phyloP scores from a whole-genome alignment of 2,888 invertebrate genomes.

The Pterobdella sp. region DNA sequence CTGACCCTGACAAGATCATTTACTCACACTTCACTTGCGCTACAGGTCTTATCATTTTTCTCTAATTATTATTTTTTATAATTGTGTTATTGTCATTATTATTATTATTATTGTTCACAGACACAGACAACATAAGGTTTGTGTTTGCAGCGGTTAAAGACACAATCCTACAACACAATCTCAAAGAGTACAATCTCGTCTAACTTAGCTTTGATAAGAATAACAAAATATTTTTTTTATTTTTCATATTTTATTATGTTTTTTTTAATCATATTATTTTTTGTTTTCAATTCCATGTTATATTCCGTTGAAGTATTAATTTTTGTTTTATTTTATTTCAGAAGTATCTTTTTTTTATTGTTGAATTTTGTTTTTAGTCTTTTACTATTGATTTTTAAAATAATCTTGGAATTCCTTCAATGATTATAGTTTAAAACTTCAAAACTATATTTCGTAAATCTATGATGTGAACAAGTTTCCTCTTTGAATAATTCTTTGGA shows the following conservation, averaged over 20 bases:
- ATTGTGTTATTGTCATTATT: background rate
- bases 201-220: slow-evolving; percentile 56
- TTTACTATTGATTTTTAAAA: too few species aligned
- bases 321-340: too few species aligned
- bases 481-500: too few species aligned
- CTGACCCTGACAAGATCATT: slow-evolving; percentile 99
- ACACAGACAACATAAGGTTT: slow-evolving; percentile 99
- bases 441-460: too few species aligned
- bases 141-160: slow-evolving; percentile 99
- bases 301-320: too few species aligned
- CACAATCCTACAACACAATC: slow-evolving; percentile 99
- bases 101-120: slow-evolving; percentile 56
- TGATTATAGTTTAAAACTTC: too few species aligned
- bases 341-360: too few species aligned
- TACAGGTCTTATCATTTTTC: slow-evolving; percentile 67
- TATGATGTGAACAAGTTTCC: too few species aligned
- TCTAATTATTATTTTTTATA: background rate
- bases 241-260: background rate
- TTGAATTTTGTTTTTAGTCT: too few species aligned
- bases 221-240: too few species aligned
- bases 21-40: slow-evolving; percentile 99
- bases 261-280: background rate
- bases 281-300: background rate
- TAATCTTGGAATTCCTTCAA: too few species aligned
- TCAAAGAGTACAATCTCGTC: slow-evolving; percentile 99